Evolutionary conservation across 2,888 invertebrate genomes (phyloP), one percentile per base, ranked within the genome.

Genomic region (Eristalis pertinax): DNA sequence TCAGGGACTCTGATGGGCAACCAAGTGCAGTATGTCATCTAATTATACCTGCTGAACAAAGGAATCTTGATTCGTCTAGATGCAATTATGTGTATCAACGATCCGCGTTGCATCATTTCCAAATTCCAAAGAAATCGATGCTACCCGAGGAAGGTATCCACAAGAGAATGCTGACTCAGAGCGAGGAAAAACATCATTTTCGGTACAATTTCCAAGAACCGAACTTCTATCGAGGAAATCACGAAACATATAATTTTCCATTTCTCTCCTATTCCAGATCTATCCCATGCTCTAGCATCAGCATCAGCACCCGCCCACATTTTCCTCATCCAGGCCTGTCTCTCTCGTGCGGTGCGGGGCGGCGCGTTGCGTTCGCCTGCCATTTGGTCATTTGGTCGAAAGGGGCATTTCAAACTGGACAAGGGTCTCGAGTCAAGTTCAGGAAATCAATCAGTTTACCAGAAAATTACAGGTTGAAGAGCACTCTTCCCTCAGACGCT

Each of bases 191-290:
- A 77, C 73, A 73, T 77, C 60, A 68, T 69, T 82, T 65, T 83
- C 62, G 67, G 64, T 73, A 50, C 8, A 50, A 72, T 68, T 87
- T 87, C 87, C 76, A 73, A 80, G 87, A 87, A 87, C 50, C 64
- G 50, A 76, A 84, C 72, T 84, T 69, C 72, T 75, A 76, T 84
- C 70, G 75, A 70, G 41, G 43, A 69, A 58, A 79, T 72, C 74
- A 83, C 72, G 74, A 72, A 87, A 76, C 84, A 60, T 87, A 84
- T 87, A 87, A 87, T 87, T 87, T 87, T 76, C 84, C 65, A 76
- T 76, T 87, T 50, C 58, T 76, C 41, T 76, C 41, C 87, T 73
- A 68, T 83, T 78, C 75, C 64, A 76, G 67, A 70, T 78, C 65
- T 75, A 87, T 78, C 4, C 63, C 32, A 24, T 82, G 41, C 63